Evolutionary conservation across 2,888 invertebrate genomes (phyloP).

Genomic region (Yponomeuta sedellus): DNA sequence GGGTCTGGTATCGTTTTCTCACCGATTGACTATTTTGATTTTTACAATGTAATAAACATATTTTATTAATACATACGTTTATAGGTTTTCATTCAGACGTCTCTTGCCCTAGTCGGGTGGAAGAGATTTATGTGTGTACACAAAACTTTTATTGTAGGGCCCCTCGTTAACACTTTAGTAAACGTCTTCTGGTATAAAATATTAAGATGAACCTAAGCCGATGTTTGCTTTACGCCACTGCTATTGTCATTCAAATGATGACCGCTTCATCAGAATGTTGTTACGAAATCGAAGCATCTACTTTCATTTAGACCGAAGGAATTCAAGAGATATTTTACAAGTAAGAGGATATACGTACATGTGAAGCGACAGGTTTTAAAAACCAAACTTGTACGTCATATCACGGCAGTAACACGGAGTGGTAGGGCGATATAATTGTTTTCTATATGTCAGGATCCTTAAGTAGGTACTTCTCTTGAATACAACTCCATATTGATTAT

Average conservation of each 20-base stretch:
- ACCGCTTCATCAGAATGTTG: constrained; percentile 37
- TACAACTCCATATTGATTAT: too few species aligned
- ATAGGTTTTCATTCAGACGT: constrained; percentile 55
- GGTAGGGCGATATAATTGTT: too few species aligned
- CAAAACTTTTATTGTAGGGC: constrained; percentile 64
- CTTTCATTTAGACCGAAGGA: too few species aligned
- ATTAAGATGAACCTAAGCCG: constrained; percentile 37
- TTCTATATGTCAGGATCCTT: too few species aligned
- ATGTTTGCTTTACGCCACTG: constrained; percentile 49
- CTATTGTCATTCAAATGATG: constrained; percentile 63
- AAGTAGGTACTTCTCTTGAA: too few species aligned
- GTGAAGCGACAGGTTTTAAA: too few species aligned
- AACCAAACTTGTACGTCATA: too few species aligned
- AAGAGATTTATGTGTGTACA: constrained; percentile 62
- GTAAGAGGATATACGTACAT: too few species aligned
- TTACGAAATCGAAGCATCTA: too few species aligned
- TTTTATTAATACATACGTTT: constrained; percentile 57
- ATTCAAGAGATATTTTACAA: too few species aligned
- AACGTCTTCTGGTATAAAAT: constrained; percentile 57
- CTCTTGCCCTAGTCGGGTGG: constrained; percentile 36
- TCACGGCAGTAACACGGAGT: too few species aligned
- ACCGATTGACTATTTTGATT: constrained; percentile 31
- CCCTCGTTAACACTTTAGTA: constrained; percentile 71
- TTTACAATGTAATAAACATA: constrained; percentile 54
- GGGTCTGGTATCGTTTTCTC: constrained; percentile 3